Conservation (phyloP, 2,797 vertebrate species). For the Sebastes iracundus region DNA sequence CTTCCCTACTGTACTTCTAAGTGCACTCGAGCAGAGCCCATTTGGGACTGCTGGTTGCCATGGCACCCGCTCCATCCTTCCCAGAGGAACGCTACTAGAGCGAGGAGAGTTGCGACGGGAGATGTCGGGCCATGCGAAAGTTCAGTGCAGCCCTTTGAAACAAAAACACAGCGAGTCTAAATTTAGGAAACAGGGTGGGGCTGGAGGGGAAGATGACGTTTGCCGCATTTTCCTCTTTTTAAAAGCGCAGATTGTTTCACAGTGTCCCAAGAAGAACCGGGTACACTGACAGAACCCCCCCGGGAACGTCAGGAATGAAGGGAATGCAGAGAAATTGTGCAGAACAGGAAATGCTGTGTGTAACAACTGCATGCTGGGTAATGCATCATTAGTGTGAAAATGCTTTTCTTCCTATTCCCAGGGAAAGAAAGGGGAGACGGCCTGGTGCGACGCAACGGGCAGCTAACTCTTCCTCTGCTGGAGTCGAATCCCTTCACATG, state of each 20-base stretch:
- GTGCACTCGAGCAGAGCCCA: slow-evolving; percentile 62
- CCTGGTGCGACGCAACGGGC: neutral
- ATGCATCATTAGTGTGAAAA: slow-evolving; percentile 68
- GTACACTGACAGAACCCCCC: slow-evolving; percentile 49
- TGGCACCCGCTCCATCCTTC: slow-evolving; percentile 67
- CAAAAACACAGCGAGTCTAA: slow-evolving; percentile 57
- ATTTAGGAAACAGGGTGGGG: slow-evolving; percentile 65
- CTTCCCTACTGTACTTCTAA: slow-evolving; percentile 67
- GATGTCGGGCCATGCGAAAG: slow-evolving; percentile 79
- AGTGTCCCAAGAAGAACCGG: slow-evolving; percentile 37
- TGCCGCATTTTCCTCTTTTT: slow-evolving; percentile 45
- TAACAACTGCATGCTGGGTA: slow-evolving; percentile 57
- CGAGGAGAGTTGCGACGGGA: slow-evolving; percentile 52
- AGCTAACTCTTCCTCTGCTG: slow-evolving; percentile 5
- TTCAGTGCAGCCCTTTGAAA: slow-evolving; percentile 63
- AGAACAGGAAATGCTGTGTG: slow-evolving; percentile 52
- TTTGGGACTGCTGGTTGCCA: slow-evolving; percentile 74
- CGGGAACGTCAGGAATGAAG: slow-evolving; percentile 71
- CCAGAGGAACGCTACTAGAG: slow-evolving; percentile 57
- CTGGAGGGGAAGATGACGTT: slow-evolving; percentile 35
- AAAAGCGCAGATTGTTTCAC: slow-evolving; percentile 20
- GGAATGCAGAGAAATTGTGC: slow-evolving; percentile 68
- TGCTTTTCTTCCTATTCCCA: slow-evolving; percentile 64
- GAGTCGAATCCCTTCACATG: slow-evolving; percentile 14
- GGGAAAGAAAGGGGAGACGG: slow-evolving; percentile 33